Percentiles rank a stretch among this genome's conserved stretches.
Conservation (phyloP, 2,113 vertebrate genomes). For the Opisthocomus hoazin region DNA sequence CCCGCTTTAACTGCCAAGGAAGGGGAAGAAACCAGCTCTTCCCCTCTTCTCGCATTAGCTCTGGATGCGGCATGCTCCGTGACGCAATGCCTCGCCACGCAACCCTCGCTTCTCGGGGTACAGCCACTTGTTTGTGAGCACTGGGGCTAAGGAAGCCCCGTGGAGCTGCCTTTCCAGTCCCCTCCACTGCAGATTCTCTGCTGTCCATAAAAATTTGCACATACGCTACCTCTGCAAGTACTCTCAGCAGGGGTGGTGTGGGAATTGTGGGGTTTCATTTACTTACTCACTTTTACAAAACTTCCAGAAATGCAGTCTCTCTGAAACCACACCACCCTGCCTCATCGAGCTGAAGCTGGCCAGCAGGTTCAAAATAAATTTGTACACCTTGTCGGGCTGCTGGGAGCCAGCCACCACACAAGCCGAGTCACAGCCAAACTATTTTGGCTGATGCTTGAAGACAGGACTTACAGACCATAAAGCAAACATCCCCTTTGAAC, state of each 20-base stretch:
- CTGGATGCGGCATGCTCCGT: fast-evolving
- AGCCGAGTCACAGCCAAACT: background rate
- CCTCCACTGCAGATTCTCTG: background rate
- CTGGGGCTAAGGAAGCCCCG: background rate
- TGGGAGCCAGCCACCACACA: background rate
- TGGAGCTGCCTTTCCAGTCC: background rate
- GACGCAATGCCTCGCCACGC: fast-evolving
- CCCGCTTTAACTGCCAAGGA: background rate
- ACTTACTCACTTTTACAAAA: background rate
- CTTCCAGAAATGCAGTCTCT: background rate
- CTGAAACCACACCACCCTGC: background rate
- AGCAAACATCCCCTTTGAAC: background rate
- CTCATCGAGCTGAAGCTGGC: background rate
- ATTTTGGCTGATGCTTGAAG: background rate
- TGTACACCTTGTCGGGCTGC: background rate
- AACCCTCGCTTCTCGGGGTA: background rate
- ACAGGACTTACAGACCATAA: background rate
- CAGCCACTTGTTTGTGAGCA: background rate
- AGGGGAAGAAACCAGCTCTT: background rate
- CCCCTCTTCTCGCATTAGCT: background rate
- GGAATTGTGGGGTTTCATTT: background rate
- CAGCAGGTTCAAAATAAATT: background rate
- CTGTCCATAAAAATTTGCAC: background rate
- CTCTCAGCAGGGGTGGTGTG: background rate
- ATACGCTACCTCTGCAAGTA: fast-evolving